Evolutionary conservation across 2,888 invertebrate genomes (phyloP).

Genomic region (Penaeus monodon): DNA sequence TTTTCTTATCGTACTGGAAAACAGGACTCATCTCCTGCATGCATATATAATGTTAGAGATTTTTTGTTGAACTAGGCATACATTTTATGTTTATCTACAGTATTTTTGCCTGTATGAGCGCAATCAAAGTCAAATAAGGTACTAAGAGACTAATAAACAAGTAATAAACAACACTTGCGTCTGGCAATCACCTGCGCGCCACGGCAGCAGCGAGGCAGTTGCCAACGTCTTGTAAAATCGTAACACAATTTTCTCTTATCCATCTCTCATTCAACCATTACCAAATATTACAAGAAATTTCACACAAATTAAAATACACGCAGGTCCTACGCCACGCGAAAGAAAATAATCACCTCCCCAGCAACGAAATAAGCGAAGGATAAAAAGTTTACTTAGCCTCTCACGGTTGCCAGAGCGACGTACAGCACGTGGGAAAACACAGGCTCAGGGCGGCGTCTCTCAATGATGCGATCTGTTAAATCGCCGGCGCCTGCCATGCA

Average conservation of each 20-base stretch:
- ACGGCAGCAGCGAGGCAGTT: conserved; percentile 9
- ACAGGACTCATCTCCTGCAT: not conserved
- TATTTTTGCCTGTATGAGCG: not conserved
- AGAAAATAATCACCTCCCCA: too few species aligned
- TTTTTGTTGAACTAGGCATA: not conserved
- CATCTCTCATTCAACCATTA: too few species aligned
- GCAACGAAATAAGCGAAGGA: too few species aligned
- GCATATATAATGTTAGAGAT: not conserved
- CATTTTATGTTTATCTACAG: not conserved
- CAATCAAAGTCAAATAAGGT: not conserved
- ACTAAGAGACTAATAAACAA: not conserved
- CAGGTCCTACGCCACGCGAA: too few species aligned
- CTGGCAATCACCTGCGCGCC: conserved; percentile 31
- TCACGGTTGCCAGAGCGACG: too few species aligned
- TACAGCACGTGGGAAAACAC: too few species aligned
- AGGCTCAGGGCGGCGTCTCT: too few species aligned
- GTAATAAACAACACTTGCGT: conserved; percentile 15
- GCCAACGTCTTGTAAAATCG: conserved; percentile 1
- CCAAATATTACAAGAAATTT: too few species aligned
- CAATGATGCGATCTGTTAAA: too few species aligned
- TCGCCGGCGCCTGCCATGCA: too few species aligned
- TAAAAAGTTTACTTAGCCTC: too few species aligned
- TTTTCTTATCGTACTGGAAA: conserved; percentile 13
- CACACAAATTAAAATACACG: too few species aligned
- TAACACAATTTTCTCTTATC: not conserved